Evolutionary conservation across 2,113 vertebrate genomes (phyloP).

Genomic region (Anolis sagrei): DNA sequence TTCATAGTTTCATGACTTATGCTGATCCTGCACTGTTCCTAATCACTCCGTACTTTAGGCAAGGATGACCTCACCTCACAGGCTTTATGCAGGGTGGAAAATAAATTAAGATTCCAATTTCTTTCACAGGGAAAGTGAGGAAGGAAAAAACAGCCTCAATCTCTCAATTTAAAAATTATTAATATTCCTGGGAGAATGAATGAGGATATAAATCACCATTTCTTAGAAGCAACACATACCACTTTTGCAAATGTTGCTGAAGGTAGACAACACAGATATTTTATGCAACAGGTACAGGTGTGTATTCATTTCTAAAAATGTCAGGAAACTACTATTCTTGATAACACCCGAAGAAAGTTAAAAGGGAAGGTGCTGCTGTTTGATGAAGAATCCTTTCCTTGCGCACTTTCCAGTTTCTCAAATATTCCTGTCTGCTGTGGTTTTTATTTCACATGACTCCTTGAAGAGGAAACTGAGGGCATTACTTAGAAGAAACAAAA

Average conservation of each 20-base stretch:
- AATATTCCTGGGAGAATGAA: constrained; percentile 18
- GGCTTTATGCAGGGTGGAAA: constrained; percentile 1
- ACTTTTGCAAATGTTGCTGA: constrained; percentile 8
- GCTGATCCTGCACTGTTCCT: neutral
- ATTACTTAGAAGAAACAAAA: constrained; percentile 56
- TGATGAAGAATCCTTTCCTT: constrained; percentile 54
- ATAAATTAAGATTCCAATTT: constrained; percentile 7
- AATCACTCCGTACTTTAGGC: neutral
- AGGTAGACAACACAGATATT: constrained; percentile 52
- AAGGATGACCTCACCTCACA: neutral
- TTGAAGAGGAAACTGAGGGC: constrained; percentile 50
- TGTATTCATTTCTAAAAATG: constrained; percentile 32
- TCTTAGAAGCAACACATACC: neutral
- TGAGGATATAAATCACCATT: neutral
- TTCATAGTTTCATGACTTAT: neutral
- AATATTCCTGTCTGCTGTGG: constrained; percentile 67
- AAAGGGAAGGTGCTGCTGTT: constrained; percentile 40
- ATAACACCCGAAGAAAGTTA: constrained; percentile 59
- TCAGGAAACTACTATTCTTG: constrained; percentile 41
- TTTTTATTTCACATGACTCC: constrained; percentile 67
- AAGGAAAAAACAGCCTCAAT: neutral
- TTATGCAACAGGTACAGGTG: constrained; percentile 33
- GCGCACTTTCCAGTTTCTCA: constrained; percentile 1
- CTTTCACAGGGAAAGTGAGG: neutral
- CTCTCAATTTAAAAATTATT: constrained; percentile 2